These are phyloP conservation scores for Natator depressus DNA, from an alignment of 2,113 vertebrate species.

Conservation along the genomic window DNA sequence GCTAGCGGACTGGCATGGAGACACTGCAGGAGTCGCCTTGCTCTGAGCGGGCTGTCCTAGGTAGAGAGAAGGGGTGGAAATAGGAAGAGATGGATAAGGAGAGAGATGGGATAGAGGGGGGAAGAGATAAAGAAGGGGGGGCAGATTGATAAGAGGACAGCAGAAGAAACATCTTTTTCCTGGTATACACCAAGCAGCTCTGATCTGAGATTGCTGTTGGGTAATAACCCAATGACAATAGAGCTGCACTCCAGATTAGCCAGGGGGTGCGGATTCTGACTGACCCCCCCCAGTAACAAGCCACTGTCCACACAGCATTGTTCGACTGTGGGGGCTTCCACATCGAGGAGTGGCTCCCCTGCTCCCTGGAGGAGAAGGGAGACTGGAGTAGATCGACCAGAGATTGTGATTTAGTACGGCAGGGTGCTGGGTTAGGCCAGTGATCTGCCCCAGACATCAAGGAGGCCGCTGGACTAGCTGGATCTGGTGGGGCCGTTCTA, in stretches of 20 bases:
- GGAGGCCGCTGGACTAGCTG: background rate
- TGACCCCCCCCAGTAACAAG: background rate
- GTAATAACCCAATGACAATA: background rate
- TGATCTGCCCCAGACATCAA: accelerated
- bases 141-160: background rate
- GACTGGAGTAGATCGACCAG: background rate
- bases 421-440: background rate
- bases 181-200: background rate
- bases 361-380: background rate
- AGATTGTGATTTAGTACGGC: background rate
- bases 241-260: background rate
- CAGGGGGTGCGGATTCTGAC: background rate
- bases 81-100: background rate
- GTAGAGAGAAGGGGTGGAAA: background rate
- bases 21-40: background rate
- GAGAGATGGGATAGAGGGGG: background rate
- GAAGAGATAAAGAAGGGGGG: background rate
- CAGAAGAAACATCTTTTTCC: background rate
- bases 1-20: background rate
- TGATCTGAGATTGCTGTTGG: background rate
- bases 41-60: background rate
- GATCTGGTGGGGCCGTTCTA: background rate
- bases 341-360: background rate
- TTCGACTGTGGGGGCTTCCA: background rate
- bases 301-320: background rate